Evolutionary conservation across 2,888 invertebrate genomes (phyloP).

Genomic region (Campoplex capitator): DNA sequence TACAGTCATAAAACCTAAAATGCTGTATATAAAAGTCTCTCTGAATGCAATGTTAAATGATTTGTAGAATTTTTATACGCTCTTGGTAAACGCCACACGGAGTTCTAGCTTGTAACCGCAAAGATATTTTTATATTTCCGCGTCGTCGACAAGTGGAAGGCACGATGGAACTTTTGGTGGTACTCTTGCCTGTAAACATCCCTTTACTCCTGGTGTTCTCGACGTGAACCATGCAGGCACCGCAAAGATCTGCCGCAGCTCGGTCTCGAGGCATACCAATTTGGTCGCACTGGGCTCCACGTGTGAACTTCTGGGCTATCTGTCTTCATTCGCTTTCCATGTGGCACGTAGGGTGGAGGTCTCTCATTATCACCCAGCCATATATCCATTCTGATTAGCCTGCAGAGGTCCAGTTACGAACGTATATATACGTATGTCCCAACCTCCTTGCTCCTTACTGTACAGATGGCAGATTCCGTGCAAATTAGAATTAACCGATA

Average conservation of each 20-base stretch:
- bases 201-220: conserved; percentile 34
- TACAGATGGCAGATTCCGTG: conserved; percentile 1
- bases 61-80: background rate
- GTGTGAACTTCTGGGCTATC: conserved; percentile 68
- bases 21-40: background rate
- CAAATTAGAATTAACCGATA: conserved; percentile 9
- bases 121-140: background rate
- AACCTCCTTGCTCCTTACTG: conserved; percentile 7
- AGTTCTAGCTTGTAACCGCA: background rate
- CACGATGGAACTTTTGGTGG: conserved; percentile 17
- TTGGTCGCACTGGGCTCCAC: conserved; percentile 54
- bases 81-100: background rate
- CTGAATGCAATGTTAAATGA: background rate
- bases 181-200: conserved; percentile 34
- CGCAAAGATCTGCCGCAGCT: conserved; percentile 53
- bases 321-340: conserved; percentile 72
- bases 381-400: conserved; percentile 75
- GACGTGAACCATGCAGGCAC: conserved; percentile 6
- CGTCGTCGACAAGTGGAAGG: background rate
- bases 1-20: background rate
- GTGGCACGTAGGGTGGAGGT: conserved; percentile 66
- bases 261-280: conserved; percentile 32
- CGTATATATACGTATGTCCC: background rate
- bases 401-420: conserved; percentile 42
- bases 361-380: conserved; percentile 72